Percentiles rank a stretch among this genome's conserved stretches.
These are phyloP conservation scores for Epizoanthus ramosus DNA, from an alignment of 92 coral and sea anemone species.

Conservation along the genomic window DNA sequence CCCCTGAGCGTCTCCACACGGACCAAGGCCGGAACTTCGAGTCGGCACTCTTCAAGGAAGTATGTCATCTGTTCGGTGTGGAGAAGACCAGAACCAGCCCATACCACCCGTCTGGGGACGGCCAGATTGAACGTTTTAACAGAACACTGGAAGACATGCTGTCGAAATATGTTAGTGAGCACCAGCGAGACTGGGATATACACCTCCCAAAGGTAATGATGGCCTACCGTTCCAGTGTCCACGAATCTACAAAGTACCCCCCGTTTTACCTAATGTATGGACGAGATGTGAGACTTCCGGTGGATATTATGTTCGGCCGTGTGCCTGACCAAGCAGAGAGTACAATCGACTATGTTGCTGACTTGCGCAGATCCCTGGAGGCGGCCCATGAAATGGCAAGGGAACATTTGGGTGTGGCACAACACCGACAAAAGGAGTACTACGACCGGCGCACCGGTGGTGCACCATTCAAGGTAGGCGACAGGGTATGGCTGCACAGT, in stretches of 20 bases:
- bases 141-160: constrained; percentile 52
- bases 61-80: constrained; percentile 23
- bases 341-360: constrained; percentile 8
- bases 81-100: constrained; percentile 32
- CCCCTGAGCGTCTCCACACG: constrained; percentile 37
- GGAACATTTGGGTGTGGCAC: constrained; percentile 39
- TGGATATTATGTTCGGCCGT: too few species aligned
- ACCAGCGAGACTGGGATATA: constrained; percentile 52
- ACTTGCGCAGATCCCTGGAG: constrained; percentile 17
- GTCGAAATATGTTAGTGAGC: constrained; percentile 43
- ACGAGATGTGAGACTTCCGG: too few species aligned
- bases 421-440: constrained; percentile 50
- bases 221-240: constrained; percentile 50
- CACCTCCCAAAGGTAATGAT: constrained; percentile 56
- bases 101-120: constrained; percentile 55
- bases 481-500: constrained; percentile 38
- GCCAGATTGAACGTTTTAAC: constrained; percentile 50
- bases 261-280: neutral
- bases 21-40: constrained; percentile 61
- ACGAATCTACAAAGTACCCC: constrained; percentile 1
- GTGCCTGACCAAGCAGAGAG: neutral
- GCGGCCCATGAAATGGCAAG: constrained; percentile 38
- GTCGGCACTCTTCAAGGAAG: constrained; percentile 41
- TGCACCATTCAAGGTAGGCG: constrained; percentile 38
- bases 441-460: constrained; percentile 40